A percentile compares a stretch with the other conserved stretches of the same genome.
These are phyloP conservation scores for Hoplostethus atlanticus DNA, from an alignment of 2,797 vertebrate species.

Conservation along the genomic window DNA sequence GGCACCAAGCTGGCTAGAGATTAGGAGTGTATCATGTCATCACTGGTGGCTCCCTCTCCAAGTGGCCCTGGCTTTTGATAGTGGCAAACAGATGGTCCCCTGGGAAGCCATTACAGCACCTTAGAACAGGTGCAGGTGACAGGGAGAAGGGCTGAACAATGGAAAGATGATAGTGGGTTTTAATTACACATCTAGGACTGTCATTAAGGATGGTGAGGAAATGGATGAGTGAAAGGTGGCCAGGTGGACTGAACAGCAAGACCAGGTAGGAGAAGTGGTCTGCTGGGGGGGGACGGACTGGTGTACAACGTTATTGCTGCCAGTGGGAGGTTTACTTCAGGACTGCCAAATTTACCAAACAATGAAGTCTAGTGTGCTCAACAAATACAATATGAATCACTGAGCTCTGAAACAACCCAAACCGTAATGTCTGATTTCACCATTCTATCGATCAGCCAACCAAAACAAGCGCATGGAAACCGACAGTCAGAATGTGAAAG, in stretches of 20 bases:
- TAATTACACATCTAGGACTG: conserved; percentile 46
- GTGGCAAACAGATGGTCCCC: conserved; percentile 19
- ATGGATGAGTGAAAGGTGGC: not conserved
- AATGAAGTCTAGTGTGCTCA: not conserved
- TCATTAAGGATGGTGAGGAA: not conserved
- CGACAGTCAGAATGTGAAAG: not conserved
- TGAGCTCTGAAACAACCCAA: not conserved
- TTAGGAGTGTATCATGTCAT: not conserved
- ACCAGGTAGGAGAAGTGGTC: not conserved
- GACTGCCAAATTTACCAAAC: too few species aligned
- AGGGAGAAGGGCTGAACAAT: not conserved
- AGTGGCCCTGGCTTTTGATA: conserved; percentile 19
- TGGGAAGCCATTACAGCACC: conserved; percentile 36
- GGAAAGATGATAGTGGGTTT: conserved; percentile 26
- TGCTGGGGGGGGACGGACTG: too few species aligned
- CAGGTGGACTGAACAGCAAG: not conserved
- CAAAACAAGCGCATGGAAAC: too few species aligned
- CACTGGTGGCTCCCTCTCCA: conserved; percentile 18
- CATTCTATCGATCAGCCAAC: not conserved
- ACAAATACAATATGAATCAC: not conserved
- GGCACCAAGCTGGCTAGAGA: not conserved
- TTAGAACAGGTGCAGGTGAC: conserved; percentile 49
- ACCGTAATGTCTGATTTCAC: too few species aligned
- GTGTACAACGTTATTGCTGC: not conserved
- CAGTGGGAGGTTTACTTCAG: too few species aligned